phyloP scores from a whole-genome alignment of 2,888 invertebrate genomes.

The Steinernema scapterisci region DNA sequence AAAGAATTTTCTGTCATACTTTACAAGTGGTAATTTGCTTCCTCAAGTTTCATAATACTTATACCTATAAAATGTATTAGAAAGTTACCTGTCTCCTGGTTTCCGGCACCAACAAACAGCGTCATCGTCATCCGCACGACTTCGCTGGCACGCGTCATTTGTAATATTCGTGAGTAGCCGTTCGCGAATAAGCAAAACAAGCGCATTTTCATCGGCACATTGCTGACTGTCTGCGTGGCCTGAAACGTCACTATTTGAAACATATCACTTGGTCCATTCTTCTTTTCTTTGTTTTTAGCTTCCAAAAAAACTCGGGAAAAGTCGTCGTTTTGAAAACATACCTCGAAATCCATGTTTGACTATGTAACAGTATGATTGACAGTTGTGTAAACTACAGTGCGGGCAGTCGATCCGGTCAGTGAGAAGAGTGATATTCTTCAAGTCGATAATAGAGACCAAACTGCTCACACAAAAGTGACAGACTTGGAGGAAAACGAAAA shows the following conservation, averaged over 20 bases:
- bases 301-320: too few species aligned
- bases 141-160: conserved; percentile 7
- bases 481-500: neutral
- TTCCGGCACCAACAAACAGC: conserved; percentile 13
- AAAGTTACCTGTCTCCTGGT: neutral
- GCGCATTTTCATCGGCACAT: conserved; percentile 11
- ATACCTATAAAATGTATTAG: too few species aligned
- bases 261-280: too few species aligned
- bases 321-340: neutral
- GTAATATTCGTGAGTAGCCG: conserved; percentile 2
- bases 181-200: conserved; percentile 7
- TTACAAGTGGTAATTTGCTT: too few species aligned
- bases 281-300: too few species aligned
- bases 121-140: conserved; percentile 15
- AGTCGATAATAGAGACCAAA: neutral
- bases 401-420: conserved; percentile 23
- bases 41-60: too few species aligned
- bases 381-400: conserved; percentile 8
- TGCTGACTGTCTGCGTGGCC: conserved; percentile 19
- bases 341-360: conserved; percentile 27
- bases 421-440: conserved; percentile 18
- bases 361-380: conserved; percentile 13
- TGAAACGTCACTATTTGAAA: neutral
- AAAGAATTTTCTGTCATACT: too few species aligned
- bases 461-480: neutral